Conservation (phyloP, 2,113 vertebrate species). For the Tetraodon nigroviridis region DNA sequence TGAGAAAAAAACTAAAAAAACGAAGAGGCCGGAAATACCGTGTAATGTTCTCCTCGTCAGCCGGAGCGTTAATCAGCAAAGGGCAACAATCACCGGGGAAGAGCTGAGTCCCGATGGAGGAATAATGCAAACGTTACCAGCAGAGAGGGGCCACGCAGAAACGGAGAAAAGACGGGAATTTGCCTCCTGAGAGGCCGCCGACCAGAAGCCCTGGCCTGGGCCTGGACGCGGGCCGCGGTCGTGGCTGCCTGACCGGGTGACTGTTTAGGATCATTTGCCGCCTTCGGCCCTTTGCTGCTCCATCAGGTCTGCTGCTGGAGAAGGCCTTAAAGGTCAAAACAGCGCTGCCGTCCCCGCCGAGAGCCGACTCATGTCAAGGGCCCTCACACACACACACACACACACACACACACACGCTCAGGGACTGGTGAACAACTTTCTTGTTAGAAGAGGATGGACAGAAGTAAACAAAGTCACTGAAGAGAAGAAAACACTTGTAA, state of each 20-base stretch:
- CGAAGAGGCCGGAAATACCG: neutral
- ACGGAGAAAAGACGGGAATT: too few species aligned
- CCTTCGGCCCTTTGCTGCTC: neutral
- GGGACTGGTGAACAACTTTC: constrained; percentile 42
- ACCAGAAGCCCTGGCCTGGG: too few species aligned
- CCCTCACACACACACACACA: constrained; percentile 26
- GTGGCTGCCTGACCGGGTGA: constrained; percentile 11
- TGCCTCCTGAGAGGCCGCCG: too few species aligned
- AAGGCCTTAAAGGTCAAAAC: constrained; percentile 30
- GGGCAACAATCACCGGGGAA: neutral
- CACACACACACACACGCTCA: too few species aligned
- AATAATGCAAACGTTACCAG: too few species aligned
- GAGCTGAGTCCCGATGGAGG: neutral
- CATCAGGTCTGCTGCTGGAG: constrained; percentile 7
- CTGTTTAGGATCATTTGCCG: neutral
- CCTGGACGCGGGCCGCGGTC: too few species aligned
- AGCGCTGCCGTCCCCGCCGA: constrained; percentile 42
- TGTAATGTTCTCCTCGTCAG: neutral
- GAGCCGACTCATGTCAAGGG: constrained; percentile 44
- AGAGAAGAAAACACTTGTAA: constrained; percentile 4
- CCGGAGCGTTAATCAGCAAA: neutral
- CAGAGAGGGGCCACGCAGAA: too few species aligned
- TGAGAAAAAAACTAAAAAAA: neutral
- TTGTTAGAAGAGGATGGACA: constrained; percentile 34
- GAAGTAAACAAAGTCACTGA: constrained; percentile 28